Base-by-base conservation (phyloP, 2,797 vertebrate genomes). In the Micromesistius poutassou region DNA sequence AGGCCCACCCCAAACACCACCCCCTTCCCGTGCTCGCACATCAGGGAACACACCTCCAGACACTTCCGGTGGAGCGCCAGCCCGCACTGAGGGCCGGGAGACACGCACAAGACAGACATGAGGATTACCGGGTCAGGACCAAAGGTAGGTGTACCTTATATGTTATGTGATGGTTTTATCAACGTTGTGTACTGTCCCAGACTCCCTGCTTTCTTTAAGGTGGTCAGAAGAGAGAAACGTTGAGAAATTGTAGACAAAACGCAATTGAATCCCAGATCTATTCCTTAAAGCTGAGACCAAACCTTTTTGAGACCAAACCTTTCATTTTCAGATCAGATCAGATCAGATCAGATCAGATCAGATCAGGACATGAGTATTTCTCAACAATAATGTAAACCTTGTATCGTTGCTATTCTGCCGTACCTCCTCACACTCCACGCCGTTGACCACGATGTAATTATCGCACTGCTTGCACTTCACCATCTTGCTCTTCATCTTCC, bases 341-440 rank as follows among this genome's bases (percentile, higher is more conserved):
- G 38, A 40, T 40, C 38, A 7, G 6, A 8, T 12, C 38, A 2
- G 10, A 40, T 33, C n/a, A n/a, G n/a, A n/a, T 5, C 33, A 1
- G 33, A 35, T 35, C 33, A 35, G 33, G 33, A 35, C 33, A 35
- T 3, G 42, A 16, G 42, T 16, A 46, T 46, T 46, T 13, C 16
- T 16, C 42, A 14, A 13, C 42, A 46, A 46, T 14, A 46, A 46
- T 13, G 14, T 0, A 16, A 16, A 14, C 42, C 42, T 46, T 46
- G 42, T n/a, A n/a, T n/a, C 31, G 4, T 31, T 35, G 30, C 22
- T 36, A 13, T 22, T 13, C 71, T 38, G n/a, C 76, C 90, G 77
- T 85, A 99, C 97, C 96, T 98, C 96, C 86, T 96, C 96, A n/a
- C 97, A 98, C 89, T 99, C 97, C 0, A 95, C 90, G 33, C 97